Evolutionary conservation across 2,888 invertebrate species (phyloP), one percentile per base, ranked within the genome.

Genomic region (Macrosoma leucophasiata): DNA sequence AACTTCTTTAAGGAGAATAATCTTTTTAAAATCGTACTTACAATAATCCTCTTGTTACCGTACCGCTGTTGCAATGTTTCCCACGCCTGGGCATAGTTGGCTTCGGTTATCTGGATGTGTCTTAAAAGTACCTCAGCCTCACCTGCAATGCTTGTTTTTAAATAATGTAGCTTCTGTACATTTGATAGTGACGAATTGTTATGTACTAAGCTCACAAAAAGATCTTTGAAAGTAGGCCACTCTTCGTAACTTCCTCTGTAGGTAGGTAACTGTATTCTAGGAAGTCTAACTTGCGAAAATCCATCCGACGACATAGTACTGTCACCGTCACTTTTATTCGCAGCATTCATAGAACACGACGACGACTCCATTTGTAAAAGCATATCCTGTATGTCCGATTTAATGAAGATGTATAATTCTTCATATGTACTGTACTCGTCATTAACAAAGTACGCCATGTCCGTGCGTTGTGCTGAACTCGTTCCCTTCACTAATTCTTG

Each of bases 141-240:
- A 7, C 39, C 34, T 3, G 23, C 11, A 2, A 34, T 8, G 14
- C 28, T 29, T 5, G 10, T 10, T 10, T 37, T 41, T 22, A 37
- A 27, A 13, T 41, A 41, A 23, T 41, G 34, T 3, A 41, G 11
- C 8, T 29, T 29, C 8, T 41, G 37, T 14, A 35, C 41, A 8
- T 37, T 13, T 2, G 22, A 21, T 3, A 37, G 28, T 3, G 22
- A 6, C 8, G 19, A 8, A 8, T 36, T 41, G 6, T 36, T 18
- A 10, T 36, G 36, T 1, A 41, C 29, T 7, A 41, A 8, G 9
- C 8, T 20, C 9, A 20, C 8, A 2, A 20, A 33, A 7, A 32
- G n/a, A 3, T 32, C 32, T 20, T 29, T 20, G 22, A 29, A 29
- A 4, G 29, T 29, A 10, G 2, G 13, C 29, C 29, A 29, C 13